Percentiles rank a stretch among this genome's conserved stretches.
phyloP scores from a whole-genome alignment of 2,888 invertebrate genomes.

The Arrhopalites spinosus region DNA sequence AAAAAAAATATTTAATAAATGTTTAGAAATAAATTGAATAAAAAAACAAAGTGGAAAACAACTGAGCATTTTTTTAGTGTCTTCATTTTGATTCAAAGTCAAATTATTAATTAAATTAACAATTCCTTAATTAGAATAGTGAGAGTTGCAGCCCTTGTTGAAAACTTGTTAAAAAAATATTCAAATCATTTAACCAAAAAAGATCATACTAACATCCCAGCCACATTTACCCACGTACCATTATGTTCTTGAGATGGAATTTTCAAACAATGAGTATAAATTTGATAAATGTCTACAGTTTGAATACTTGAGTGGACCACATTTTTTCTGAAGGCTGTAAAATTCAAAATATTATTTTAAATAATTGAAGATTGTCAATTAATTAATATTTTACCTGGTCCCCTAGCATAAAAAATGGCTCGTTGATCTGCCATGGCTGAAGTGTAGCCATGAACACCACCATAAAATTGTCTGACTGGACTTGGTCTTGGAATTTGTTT shows the following conservation, averaged over 20 bases:
- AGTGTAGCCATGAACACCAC: constrained; percentile 57
- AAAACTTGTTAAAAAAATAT: no score
- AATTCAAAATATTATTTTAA: neutral
- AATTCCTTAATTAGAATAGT: no score
- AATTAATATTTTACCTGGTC: constrained; percentile 56
- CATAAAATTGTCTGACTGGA: constrained; percentile 13
- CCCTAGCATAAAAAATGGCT: constrained; percentile 58
- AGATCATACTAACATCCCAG: constrained; percentile 43
- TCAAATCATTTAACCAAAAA: no score
- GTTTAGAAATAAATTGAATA: no score
- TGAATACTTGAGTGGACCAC: constrained; percentile 58
- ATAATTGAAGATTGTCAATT: neutral
- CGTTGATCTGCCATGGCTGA: constrained; percentile 57
- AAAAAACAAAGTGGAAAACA: no score
- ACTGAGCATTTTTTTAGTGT: no score
- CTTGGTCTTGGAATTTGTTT: constrained; percentile 39
- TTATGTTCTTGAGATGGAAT: constrained; percentile 59
- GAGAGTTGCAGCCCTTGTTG: no score
- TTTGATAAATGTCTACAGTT: constrained; percentile 62
- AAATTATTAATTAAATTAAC: no score
- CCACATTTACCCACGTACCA: constrained; percentile 57
- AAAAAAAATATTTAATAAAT: no score
- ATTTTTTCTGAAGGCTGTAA: constrained; percentile 59
- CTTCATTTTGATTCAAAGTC: no score
- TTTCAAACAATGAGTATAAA: constrained; percentile 61